Base-by-base conservation (phyloP, 2,797 vertebrate genomes). In the Platalea minor region DNA sequence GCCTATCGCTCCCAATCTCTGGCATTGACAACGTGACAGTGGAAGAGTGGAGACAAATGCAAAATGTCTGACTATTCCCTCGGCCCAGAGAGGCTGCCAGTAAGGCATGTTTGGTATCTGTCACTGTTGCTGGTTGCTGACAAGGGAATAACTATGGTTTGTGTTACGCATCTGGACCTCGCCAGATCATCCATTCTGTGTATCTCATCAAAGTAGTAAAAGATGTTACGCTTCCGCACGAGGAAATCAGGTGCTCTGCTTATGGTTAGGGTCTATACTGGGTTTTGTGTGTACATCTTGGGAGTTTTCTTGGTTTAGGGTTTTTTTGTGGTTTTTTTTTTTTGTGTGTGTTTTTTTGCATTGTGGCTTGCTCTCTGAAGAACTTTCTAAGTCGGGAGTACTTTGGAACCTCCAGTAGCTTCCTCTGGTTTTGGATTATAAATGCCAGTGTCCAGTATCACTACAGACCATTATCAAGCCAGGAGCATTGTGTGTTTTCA, bases 61-160 rank as follows among this genome's bases (percentile, higher is more conserved):
- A 8, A 41, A 51, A 31, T 7, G 12, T 35, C 16, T 2, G 0
- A 3, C 37, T 56, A 29, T 29, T 35, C 25, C 63, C 17, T 80
- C 0, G 0, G 64, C 29, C 28, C 3, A 1, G 41, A 51, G 43
- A 57, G n/a, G 48, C 76, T 45, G 35, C n/a, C 46, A 14, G 39
- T 15, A 16, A 35, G 43, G 43, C 5, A 0, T 25, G 14, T 23
- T 75, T 70, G 51, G 31, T 33, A 7, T 26, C 51, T 61, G 46
- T 50, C n/a, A 10, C 31, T n/a, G 21, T 26, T 70, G 24, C 60
- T 35, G 18, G 3, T 17, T 46, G n/a, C 56, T 60, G 69, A 31
- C 33, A 33, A 48, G n/a, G 35, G 39, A 59, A 1, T 29, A 64
- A 13, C 33, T n/a, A 0, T 17, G 10, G 21, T 31, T 56, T 57